These are phyloP conservation scores for Elanoides forficatus DNA, from an alignment of 2,113 vertebrate species.

Conservation along the genomic window DNA sequence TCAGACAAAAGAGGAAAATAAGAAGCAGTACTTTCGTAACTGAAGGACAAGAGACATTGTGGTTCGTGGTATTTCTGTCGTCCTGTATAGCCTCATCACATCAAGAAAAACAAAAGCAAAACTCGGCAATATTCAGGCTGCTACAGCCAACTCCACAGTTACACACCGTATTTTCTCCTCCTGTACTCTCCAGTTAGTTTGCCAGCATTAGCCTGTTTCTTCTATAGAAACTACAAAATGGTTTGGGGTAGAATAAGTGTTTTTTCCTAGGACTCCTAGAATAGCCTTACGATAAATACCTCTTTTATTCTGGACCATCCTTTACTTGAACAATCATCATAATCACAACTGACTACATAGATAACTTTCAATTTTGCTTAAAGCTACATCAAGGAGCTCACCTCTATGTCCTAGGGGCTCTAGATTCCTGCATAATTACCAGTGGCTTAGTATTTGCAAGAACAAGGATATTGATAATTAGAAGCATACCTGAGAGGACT, in stretches of 20 bases:
- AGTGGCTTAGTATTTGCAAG: not conserved
- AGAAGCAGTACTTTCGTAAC: not conserved
- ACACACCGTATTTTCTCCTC: not conserved
- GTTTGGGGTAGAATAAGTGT: not conserved
- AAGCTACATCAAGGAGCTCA: not conserved
- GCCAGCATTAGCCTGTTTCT: not conserved
- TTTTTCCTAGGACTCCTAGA: not conserved
- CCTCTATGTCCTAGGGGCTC: not conserved
- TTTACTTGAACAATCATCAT: not conserved
- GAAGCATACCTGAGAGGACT: not conserved
- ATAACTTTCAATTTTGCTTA: not conserved
- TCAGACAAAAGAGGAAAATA: slow-evolving; percentile 12
- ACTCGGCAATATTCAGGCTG: not conserved
- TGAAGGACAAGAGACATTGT: not conserved
- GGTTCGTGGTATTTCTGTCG: not conserved
- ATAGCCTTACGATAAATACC: not conserved
- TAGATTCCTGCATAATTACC: not conserved
- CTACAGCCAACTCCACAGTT: not conserved
- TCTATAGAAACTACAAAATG: not conserved
- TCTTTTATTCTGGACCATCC: not conserved
- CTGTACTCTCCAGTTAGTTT: not conserved
- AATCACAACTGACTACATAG: not conserved
- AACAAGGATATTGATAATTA: slow-evolving; percentile 21
- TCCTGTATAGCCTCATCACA: not conserved
- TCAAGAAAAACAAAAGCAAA: not conserved